Conservation (phyloP, 1,140 invertebrate species). For the Drosophila navojoa region DNA sequence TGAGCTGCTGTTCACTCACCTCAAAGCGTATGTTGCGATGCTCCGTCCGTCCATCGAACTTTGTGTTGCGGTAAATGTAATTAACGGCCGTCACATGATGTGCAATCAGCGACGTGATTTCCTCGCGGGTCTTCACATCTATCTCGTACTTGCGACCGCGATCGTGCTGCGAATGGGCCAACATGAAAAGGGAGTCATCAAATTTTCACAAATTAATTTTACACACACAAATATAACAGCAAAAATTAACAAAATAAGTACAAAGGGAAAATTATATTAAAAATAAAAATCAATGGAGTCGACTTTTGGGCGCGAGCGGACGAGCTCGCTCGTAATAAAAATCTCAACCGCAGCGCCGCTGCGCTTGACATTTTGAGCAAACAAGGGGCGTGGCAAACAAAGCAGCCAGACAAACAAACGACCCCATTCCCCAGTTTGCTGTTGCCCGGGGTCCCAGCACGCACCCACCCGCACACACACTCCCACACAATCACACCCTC, state of each 20-base stretch:
- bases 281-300: conserved; percentile 43
- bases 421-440: conserved; percentile 5
- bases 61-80: conserved; percentile 97
- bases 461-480: conserved; percentile 1
- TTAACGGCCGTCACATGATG: conserved; percentile 99
- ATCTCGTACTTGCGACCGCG: conserved; percentile 85
- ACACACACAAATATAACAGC: neutral
- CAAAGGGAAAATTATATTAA: conserved; percentile 4
- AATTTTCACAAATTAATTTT: conserved; percentile 25
- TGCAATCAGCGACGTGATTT: conserved; percentile 98
- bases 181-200: conserved; percentile 53
- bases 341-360: conserved; percentile 62
- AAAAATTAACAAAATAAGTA: conserved; percentile 8
- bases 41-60: conserved; percentile 93
- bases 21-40: conserved; percentile 98
- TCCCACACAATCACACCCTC: neutral
- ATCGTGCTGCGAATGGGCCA: conserved; percentile 86
- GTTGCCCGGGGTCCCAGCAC: neutral
- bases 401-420: conserved; percentile 64
- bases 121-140: conserved; percentile 95
- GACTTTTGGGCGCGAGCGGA: conserved; percentile 34
- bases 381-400: conserved; percentile 41
- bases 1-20: conserved; percentile 86
- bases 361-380: conserved; percentile 67
- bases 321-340: conserved; percentile 47